Conservation (phyloP, 2,797 vertebrate genomes). For the Heterohyrax brucei region DNA sequence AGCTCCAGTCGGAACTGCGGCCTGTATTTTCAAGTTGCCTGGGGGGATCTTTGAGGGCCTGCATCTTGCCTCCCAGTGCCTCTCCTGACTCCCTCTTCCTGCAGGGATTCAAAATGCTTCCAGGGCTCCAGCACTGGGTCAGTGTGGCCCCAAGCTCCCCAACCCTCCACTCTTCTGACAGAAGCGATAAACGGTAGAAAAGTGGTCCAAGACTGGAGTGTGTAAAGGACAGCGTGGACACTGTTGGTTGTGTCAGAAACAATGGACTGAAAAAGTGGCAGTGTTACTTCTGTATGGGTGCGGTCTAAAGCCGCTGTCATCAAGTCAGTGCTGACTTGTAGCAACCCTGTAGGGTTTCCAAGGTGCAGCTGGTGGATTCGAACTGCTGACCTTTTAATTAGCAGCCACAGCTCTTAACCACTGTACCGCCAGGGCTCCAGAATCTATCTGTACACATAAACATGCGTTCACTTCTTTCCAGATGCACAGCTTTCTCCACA, state of each 20-base stretch:
- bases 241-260: fast-evolving
- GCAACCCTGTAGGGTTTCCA: too few species aligned
- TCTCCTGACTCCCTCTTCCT: not conserved
- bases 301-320: too few species aligned
- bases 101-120: not conserved
- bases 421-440: too few species aligned
- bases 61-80: not conserved
- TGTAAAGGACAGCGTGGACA: not conserved
- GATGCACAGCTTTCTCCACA: not conserved
- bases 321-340: too few species aligned
- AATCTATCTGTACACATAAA: not conserved
- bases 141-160: too few species aligned
- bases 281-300: not conserved
- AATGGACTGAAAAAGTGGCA: not conserved
- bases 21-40: not conserved
- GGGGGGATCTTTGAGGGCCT: not conserved
- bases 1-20: not conserved
- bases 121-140: not conserved
- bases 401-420: too few species aligned
- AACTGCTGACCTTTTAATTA: too few species aligned
- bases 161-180: not conserved
- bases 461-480: not conserved
- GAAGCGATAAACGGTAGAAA: not conserved
- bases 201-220: not conserved
- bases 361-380: too few species aligned